Evolutionary conservation across 2,888 invertebrate genomes (phyloP).

Genomic region (Lycia hirtaria): DNA sequence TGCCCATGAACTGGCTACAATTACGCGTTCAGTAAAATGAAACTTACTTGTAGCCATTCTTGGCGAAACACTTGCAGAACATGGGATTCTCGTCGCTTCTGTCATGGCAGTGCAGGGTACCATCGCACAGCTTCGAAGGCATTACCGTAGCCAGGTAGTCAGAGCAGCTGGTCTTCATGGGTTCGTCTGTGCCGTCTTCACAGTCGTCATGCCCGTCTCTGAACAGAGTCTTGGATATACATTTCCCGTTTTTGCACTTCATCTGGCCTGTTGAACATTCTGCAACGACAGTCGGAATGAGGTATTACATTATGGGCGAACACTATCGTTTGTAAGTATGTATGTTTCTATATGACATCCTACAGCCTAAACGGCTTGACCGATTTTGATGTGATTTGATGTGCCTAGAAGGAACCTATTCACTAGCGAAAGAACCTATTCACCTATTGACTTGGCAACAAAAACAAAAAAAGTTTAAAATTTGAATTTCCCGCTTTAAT

Average conservation of each 20-base stretch:
- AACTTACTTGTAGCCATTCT: constrained; percentile 63
- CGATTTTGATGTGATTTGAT: too few relatives aligned
- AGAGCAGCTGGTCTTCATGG: constrained; percentile 85
- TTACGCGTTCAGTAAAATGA: not conserved
- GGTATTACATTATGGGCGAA: not conserved
- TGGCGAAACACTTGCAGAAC: constrained; percentile 86
- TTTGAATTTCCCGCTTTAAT: too few relatives aligned
- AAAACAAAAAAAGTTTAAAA: too few relatives aligned
- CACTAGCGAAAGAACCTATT: too few relatives aligned
- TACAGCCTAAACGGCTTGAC: too few relatives aligned
- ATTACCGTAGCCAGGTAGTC: constrained; percentile 88
- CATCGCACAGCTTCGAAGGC: constrained; percentile 91
- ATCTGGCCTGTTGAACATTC: constrained; percentile 88
- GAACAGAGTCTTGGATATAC: constrained; percentile 88
- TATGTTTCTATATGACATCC: too few relatives aligned
- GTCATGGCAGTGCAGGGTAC: constrained; percentile 90
- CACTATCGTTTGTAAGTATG: not conserved
- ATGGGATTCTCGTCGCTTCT: constrained; percentile 90
- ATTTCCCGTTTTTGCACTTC: constrained; percentile 88
- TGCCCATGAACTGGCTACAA: not conserved
- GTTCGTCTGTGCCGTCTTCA: constrained; percentile 90
- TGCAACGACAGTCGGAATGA: constrained; percentile 52
- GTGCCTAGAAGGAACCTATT: too few relatives aligned
- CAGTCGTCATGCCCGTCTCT: constrained; percentile 89
- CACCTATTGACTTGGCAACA: too few relatives aligned